Evolutionary conservation across 53 echinoderm and acorn worm genomes (phyloP), one percentile per base, ranked within the genome.

Genomic region (Apostichopus leukothele): DNA sequence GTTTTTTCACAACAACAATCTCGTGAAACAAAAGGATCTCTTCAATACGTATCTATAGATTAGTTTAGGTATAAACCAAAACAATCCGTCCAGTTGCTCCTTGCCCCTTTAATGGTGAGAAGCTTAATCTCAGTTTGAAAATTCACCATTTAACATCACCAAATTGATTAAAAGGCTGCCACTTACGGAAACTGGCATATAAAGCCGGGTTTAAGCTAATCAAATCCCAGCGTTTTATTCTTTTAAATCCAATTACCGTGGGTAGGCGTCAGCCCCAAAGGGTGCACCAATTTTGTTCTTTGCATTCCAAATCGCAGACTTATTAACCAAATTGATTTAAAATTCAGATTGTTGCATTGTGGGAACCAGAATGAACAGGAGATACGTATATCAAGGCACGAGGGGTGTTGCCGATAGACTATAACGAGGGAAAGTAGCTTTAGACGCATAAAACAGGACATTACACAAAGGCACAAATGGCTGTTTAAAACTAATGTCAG

Each of bases 131-230:
- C 59, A 57, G 54, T 8, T 7, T 22, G 54, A 52, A 81, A 39
- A 81, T 21, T 21, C 9, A 55, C 11, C 52, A 19, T 54, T 54
- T 81, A 81, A 81, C 51, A 51, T 81, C 55, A 54, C n/a, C 81
- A 81, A 81, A 81, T 59, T 81, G 81, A 81, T 81, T 81, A 81
- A 81, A 81, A 81, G 81, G n/a, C 51, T 81, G 81, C 81, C 55
- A 54, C 9, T 54, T 39, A 79, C 39, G 53, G 20, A 79, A 79
- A 19, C 59, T 9, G 11, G 54, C 22, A 22, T 18, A 20, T 81
- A 53, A 51, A 81, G 81, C 81, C 22, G 52, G n/a, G 14, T 52
- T 52, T 79, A 53, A 79, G 52, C 79, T 21, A 52, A 81, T 57
- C 16, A 54, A 52, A 59, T 20, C 52, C 53, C 71, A 16, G 71